Base-by-base conservation (phyloP, 2,888 invertebrate species). In the Diloba caeruleocephala region DNA sequence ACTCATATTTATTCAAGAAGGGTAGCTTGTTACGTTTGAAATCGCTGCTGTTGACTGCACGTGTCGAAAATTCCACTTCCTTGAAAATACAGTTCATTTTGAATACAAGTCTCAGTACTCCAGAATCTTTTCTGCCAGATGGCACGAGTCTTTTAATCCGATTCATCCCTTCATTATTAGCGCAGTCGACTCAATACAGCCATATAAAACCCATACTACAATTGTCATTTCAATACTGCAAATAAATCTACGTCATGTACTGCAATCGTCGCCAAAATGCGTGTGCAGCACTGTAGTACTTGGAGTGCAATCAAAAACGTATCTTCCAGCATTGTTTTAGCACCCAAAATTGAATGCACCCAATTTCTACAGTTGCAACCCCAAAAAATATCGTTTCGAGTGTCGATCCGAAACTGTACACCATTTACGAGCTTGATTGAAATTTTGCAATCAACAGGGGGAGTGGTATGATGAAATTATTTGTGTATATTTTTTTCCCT, bases 401-500 rank as follows among this genome's bases (percentile, higher is more conserved):
- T 92, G 90, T 90, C 90, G 90, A 90, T 90, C 80, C 86, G 87
- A 87, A 85, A 85, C 85, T 85, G 90, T 90, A 87, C 79, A 89
- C 92, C 90, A 91, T 92, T 92, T 92, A 91, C 89, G 86, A 82
- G 87, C 82, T 88, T 92, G 92, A 93, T 92, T 92, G 92, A 92
- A 93, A 92, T 92, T 92, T 93, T 71, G 92, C 92, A 92, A 92
- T 92, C 91, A 92, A 89, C 89, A 87, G 85, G 91, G 91, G 90
- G 89, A 87, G 87, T 80, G 78, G 73, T 82, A 86, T 90, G 89
- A 90, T 91, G 88, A 88, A 92, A 92, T 93, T 92, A 92, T 92
- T 90, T 84, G 83, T 90, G 84, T 92, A 91, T 86, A 90, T 89
- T 89, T 92, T 89, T 92, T 91, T 89, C 85, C 84, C 87, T 82